Evolutionary conservation across 2,113 vertebrate genomes (phyloP), one percentile per base, ranked within the genome.

Genomic region (Desmodus rotundus): DNA sequence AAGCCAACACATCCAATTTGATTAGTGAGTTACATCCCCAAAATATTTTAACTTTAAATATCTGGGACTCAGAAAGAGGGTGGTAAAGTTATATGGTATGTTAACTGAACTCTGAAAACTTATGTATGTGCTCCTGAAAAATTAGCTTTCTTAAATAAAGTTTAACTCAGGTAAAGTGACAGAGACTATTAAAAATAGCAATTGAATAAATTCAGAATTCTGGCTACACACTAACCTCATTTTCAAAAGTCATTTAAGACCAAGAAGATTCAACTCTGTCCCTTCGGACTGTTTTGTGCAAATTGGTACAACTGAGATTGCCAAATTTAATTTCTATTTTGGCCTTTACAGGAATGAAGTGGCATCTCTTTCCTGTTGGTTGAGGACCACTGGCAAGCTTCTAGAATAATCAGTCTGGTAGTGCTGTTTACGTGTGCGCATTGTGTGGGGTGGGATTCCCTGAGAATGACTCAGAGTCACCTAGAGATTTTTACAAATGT

Each of bases 171-270:
- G 78, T 73, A 67, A 90, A 74, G 36, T 63, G 65, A 96, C 9
- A 87, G 14, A 80, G 67, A 78, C 22, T 89, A 83, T 54, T 24
- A 45, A 94, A 93, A 70, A 80, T 56, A 93, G 22, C 63, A 65
- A 38, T 68, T 1, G 28, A 85, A 88, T 88, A 82, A 84, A 76
- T 85, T 93, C n/a, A 63, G 33, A 85, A 93, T 54, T 17, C 36
- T 56, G 33, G 63, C 16, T 77, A 63, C 70, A 36, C 45, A 33
- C 56, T 38, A 31, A 56, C 22, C 77, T 74, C 72, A n/a, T 88
- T 96, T 95, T 68, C 65, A n/a, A 91, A 80, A 94, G 86, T 80
- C 43, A 63, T 80, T 91, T 84, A 93, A 94, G 43, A 63, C 6
- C 7, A 68, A 83, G 52, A 38, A 76, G 63, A 84, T 91, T 70